Percentiles rank a stretch among this genome's conserved stretches.
Evolutionary conservation across 2,797 vertebrate genomes (phyloP).

Genomic region (Sparidentex hasta): DNA sequence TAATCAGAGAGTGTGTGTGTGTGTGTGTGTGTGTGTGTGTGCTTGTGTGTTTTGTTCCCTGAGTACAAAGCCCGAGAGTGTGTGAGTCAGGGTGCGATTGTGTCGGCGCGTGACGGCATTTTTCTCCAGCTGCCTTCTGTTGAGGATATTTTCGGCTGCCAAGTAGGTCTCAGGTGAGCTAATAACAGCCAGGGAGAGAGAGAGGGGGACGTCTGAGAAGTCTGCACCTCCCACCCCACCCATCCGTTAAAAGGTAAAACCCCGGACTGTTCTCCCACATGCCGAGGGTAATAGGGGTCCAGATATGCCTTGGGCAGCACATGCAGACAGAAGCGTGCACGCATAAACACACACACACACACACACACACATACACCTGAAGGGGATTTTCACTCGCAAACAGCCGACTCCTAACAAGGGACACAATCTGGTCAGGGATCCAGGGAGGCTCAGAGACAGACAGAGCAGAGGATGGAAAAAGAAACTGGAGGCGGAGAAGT

Average conservation of each 20-base stretch:
- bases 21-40: slow-evolving; percentile 18
- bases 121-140: slow-evolving; percentile 53
- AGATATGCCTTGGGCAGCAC: slow-evolving; percentile 45
- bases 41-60: slow-evolving; percentile 40
- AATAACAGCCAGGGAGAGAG: slow-evolving; percentile 49
- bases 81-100: slow-evolving; percentile 17
- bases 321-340: neutral
- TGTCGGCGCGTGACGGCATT: slow-evolving; percentile 26
- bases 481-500: slow-evolving; percentile 33
- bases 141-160: slow-evolving; percentile 68
- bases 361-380: slow-evolving; percentile 33
- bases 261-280: slow-evolving; percentile 52
- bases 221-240: slow-evolving; percentile 48
- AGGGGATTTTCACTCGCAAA: slow-evolving; percentile 51
- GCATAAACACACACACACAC: slow-evolving; percentile 5
- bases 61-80: slow-evolving; percentile 42
- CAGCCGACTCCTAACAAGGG: slow-evolving; percentile 65
- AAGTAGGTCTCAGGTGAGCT: slow-evolving; percentile 62
- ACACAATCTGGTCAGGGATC: slow-evolving; percentile 64
- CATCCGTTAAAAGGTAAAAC: slow-evolving; percentile 65
- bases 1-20: slow-evolving; percentile 26
- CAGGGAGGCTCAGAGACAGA: slow-evolving; percentile 38
- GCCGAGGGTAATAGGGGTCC: slow-evolving; percentile 65
- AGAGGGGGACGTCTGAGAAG: slow-evolving; percentile 15
- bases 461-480: slow-evolving; percentile 5